A percentile compares a stretch with the other conserved stretches of the same genome.
These are phyloP conservation scores for Spodoptera picta DNA, from an alignment of 2,888 invertebrate species.

Conservation along the genomic window DNA sequence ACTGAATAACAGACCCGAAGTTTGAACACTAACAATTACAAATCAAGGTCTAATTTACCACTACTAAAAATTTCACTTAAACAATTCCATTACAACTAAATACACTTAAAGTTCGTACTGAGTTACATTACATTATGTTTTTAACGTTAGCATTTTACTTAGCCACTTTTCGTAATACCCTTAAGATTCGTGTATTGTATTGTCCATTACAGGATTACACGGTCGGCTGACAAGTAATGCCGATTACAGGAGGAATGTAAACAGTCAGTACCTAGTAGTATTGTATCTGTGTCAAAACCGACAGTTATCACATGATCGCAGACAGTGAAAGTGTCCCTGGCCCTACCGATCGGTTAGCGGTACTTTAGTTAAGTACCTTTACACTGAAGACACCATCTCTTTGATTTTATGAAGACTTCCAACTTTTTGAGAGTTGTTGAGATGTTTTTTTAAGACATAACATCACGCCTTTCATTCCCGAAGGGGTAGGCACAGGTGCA, in stretches of 20 bases:
- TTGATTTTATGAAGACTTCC: conserved; percentile 15
- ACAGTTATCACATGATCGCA: conserved; percentile 72
- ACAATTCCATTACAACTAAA: too few species aligned
- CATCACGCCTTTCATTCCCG: too few species aligned
- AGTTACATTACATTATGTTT: too few species aligned
- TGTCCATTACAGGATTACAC: conserved; percentile 24
- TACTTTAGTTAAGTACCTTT: conserved; percentile 63
- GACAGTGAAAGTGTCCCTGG: conserved; percentile 84
- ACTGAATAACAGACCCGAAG: too few species aligned
- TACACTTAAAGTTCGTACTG: too few species aligned
- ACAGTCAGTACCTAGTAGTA: conserved; percentile 6
- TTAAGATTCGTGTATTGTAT: conserved; percentile 12
- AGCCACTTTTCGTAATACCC: conserved; percentile 6
- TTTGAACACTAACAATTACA: too few species aligned
- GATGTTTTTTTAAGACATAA: too few species aligned
- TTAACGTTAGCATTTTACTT: too few species aligned
- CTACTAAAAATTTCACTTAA: too few species aligned
- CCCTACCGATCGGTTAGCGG: conserved; percentile 74
- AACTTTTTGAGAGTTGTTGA: background rate
- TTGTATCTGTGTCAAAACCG: conserved; percentile 50
- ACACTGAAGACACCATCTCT: conserved; percentile 33
- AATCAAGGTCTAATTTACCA: too few species aligned
- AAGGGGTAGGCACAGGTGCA: too few species aligned
- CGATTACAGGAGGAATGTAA: conserved; percentile 26
- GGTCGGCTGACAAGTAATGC: conserved; percentile 20